Evolutionary conservation across 2,797 vertebrate species (phyloP).

Genomic region (Fratercula arctica): DNA sequence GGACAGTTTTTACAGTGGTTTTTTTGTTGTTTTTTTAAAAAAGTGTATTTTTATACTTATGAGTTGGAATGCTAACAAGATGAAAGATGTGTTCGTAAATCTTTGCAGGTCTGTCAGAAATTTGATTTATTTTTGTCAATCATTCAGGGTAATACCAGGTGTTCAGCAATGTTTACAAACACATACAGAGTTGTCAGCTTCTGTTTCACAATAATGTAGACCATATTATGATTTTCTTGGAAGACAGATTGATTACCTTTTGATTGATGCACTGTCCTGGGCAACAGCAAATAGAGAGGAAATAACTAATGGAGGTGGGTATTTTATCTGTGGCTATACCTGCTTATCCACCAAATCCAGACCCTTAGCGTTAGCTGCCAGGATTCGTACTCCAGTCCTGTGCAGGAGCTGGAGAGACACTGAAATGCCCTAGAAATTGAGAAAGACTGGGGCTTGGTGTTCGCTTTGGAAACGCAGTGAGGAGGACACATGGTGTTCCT

Average conservation of each 20-base stretch:
- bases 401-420: background rate
- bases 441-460: background rate
- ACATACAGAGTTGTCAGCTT: accelerated
- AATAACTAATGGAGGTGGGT: background rate
- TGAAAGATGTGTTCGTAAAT: background rate
- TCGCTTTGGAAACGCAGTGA: background rate
- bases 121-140: background rate
- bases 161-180: background rate
- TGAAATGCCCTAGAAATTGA: background rate
- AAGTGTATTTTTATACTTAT: background rate
- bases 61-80: background rate
- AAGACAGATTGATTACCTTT: background rate
- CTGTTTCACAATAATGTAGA: background rate
- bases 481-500: background rate
- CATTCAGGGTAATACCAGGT: background rate
- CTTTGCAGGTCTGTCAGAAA: background rate
- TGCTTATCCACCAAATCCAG: background rate
- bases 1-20: background rate
- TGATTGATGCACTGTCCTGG: background rate
- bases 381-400: background rate
- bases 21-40: no score
- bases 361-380: background rate
- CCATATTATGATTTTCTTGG: background rate
- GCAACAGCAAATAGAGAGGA: background rate
- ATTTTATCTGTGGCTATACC: background rate